phyloP scores from a whole-genome alignment of 92 coral and sea anemone genomes.

The Parazoanthus atlanticus region DNA sequence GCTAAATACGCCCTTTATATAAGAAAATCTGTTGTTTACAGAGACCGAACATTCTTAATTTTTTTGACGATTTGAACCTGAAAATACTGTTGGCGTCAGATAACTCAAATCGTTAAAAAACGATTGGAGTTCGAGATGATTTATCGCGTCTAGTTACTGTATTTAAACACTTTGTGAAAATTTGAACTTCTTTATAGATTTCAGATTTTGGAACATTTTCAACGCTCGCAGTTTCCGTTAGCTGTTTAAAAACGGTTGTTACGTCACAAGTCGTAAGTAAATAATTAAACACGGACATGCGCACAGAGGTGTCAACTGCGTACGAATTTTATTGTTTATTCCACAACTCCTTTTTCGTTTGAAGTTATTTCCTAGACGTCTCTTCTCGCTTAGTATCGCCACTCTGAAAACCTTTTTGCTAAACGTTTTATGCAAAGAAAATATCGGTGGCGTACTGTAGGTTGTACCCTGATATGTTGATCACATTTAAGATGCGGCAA shows the following conservation, averaged over 20 bases:
- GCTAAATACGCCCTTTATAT: no score
- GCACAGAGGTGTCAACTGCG: neutral
- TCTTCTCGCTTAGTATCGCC: neutral
- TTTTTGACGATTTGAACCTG: no score
- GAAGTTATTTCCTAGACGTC: neutral
- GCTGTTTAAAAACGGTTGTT: neutral
- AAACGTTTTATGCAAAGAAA: neutral
- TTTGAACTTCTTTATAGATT: no score
- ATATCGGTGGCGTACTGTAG: neutral
- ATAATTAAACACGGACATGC: conserved; percentile 6
- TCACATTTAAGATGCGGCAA: neutral
- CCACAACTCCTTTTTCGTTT: neutral
- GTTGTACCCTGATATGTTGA: neutral
- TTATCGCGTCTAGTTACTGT: no score
- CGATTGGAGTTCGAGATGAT: no score
- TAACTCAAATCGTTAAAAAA: no score
- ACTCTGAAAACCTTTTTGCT: neutral
- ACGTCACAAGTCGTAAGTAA: neutral
- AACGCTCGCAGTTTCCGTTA: no score
- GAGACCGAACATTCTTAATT: no score
- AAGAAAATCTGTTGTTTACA: no score
- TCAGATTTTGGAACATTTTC: no score
- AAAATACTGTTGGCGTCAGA: no score
- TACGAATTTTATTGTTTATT: neutral
- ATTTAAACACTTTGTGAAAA: no score